These are phyloP conservation scores for Heliothis subflexa DNA, from an alignment of 1,140 invertebrate genomes.

Conservation along the genomic window DNA sequence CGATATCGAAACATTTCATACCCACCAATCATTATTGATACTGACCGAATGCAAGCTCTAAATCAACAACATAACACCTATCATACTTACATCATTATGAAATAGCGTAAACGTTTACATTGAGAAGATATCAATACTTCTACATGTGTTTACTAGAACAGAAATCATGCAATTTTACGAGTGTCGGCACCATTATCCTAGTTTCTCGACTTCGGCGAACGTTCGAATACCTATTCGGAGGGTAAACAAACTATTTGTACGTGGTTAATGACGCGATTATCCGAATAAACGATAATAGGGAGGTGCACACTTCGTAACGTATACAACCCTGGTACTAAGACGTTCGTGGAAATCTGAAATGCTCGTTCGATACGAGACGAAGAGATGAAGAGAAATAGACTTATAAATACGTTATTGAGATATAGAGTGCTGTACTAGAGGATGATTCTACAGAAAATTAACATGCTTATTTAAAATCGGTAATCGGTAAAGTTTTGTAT, in stretches of 20 bases:
- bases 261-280: slow-evolving; percentile 44
- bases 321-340: slow-evolving; percentile 1
- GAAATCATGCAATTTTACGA: slow-evolving; percentile 60
- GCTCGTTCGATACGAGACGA: not conserved
- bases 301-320: slow-evolving; percentile 10
- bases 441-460: too few relatives aligned
- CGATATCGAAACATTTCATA: not conserved
- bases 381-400: not conserved
- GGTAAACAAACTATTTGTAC: slow-evolving; percentile 47
- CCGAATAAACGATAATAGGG: slow-evolving; percentile 33
- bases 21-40: not conserved
- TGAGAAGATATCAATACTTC: slow-evolving; percentile 28
- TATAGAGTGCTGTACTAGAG: not conserved
- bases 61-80: slow-evolving; percentile 16
- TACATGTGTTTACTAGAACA: slow-evolving; percentile 58
- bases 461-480: too few relatives aligned
- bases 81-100: slow-evolving; percentile 16
- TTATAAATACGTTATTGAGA: slow-evolving; percentile 11
- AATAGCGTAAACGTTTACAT: slow-evolving; percentile 15
- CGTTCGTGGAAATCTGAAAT: not conserved
- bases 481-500: too few relatives aligned
- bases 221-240: slow-evolving; percentile 17
- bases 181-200: slow-evolving; percentile 57
- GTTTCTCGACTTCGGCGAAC: slow-evolving; percentile 46
- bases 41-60: slow-evolving; percentile 5